Conservation (phyloP, 2,888 invertebrate genomes). For the Drosophila acutilabella region DNA sequence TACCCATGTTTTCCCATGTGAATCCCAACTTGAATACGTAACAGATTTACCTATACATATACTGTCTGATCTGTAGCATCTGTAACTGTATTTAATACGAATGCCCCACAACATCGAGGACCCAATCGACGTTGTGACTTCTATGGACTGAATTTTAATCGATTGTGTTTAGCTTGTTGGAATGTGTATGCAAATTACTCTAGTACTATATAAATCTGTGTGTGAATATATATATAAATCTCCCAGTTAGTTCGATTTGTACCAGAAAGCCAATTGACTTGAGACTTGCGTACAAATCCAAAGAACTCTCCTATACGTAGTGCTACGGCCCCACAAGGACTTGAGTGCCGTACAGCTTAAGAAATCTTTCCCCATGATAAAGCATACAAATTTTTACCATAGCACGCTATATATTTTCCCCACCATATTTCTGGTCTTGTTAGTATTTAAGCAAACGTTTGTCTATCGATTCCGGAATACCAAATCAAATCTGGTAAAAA, state of each 20-base stretch:
- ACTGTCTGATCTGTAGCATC: conserved; percentile 1
- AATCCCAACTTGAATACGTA: conserved; percentile 36
- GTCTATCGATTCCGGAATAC: conserved; percentile 81
- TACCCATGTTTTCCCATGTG: conserved; percentile 54
- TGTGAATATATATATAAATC: conserved; percentile 28
- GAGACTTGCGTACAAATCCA: conserved; percentile 54
- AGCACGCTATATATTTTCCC: conserved; percentile 40
- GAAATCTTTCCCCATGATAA: conserved; percentile 14
- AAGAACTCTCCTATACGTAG: conserved; percentile 37
- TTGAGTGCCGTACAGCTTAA: conserved; percentile 59
- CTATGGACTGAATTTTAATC: conserved; percentile 54
- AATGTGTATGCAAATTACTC: conserved; percentile 70
- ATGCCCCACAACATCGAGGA: conserved; percentile 29
- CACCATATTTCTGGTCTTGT: conserved; percentile 35
- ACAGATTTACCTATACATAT: conserved; percentile 41
- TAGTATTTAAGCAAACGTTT: conserved; percentile 59
- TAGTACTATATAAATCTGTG: conserved; percentile 41
- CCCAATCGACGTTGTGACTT: conserved; percentile 27
- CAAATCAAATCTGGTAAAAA: conserved; percentile 59
- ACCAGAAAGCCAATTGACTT: conserved; percentile 47
- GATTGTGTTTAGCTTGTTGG: conserved; percentile 62
- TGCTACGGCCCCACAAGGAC: conserved; percentile 62
- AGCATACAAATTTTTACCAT: conserved; percentile 4
- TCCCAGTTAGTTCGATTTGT: conserved; percentile 54
- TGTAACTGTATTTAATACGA: conserved; percentile 68